Base-by-base conservation (phyloP, 2,113 vertebrate species). In the Tupaia tana region DNA sequence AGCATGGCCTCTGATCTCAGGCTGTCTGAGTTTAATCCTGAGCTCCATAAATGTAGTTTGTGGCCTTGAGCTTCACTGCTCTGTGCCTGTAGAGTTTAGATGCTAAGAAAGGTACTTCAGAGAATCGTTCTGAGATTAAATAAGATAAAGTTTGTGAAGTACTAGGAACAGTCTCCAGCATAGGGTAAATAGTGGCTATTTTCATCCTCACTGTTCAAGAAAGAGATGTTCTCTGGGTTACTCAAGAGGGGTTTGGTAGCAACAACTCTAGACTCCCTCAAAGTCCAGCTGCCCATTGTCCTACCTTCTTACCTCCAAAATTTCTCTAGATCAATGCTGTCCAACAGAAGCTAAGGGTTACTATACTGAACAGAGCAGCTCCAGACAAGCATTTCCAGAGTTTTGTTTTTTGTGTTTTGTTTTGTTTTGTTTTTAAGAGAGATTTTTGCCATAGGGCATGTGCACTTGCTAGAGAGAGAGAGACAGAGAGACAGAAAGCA, bases 141-240 rank as follows among this genome's bases (percentile, higher is more conserved):
- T 16, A 24, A 66, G 64, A 43, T 11, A 1, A 52, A 34, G 43
- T 20, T 9, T 3, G 7, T 70, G 54, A 59, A 4, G 25, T 1
- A 2, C 67, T 34, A 15, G 15, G 13, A 34, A 67, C 14, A 2
- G 6, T 24, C 73, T 64, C 25, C 58, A 43, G 11, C 10, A 1
- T 0, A 0, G 0, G 7, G 63, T 13, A 58, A 20, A 20, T 13
- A 22, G 18, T 4, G 3, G 4, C 14, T 11, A 0, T 27, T 29
- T 16, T 43, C 29, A 31, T 4, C 20, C 54, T 52, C 9, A 10
- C 7, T 20, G 0, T 43, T 59, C 13, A 74, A 7, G 58, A 70
- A 24, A 80, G 66, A 18, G 14, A 16, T 1, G 9, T 0, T 7
- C 11, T 24, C n/a, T 20, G 8, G 4, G 43, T 31, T 11, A 22